These are phyloP conservation scores for Heliothis peltigera DNA, from an alignment of 2,888 invertebrate genomes.

Conservation along the genomic window DNA sequence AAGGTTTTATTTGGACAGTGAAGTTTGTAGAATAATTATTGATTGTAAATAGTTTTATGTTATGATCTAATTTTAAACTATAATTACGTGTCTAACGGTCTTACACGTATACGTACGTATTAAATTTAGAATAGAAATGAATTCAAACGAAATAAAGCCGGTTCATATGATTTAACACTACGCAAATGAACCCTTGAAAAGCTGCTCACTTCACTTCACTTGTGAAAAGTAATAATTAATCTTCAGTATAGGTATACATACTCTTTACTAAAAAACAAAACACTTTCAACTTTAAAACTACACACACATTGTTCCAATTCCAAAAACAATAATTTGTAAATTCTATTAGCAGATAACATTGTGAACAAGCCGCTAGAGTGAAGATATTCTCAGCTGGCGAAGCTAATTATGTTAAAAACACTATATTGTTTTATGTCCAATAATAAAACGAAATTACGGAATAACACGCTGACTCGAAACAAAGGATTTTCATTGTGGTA, in stretches of 20 bases:
- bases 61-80: not conserved
- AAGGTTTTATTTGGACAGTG: conserved; percentile 24
- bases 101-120: not conserved
- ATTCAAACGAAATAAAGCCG: too few relatives aligned
- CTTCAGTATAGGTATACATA: not conserved
- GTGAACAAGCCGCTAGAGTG: conserved; percentile 25
- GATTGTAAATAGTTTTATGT: not conserved
- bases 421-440: conserved; percentile 62
- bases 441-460: conserved; percentile 65
- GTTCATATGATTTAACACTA: too few relatives aligned
- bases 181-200: too few relatives aligned
- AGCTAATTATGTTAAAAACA: conserved; percentile 64
- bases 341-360: conserved; percentile 23
- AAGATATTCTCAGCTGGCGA: conserved; percentile 40
- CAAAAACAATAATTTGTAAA: conserved; percentile 29
- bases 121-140: too few relatives aligned
- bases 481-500: conserved; percentile 51
- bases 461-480: conserved; percentile 58
- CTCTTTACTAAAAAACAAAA: not conserved
- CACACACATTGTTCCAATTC: conserved; percentile 14
- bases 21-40: conserved; percentile 3
- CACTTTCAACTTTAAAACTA: not conserved
- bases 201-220: too few relatives aligned
- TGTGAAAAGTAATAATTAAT: not conserved
- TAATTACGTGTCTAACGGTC: too few relatives aligned